A percentile compares a stretch with the other conserved stretches of the same genome.
Conservation (phyloP, 2,113 vertebrate genomes). For the Zosterops lateralis region DNA sequence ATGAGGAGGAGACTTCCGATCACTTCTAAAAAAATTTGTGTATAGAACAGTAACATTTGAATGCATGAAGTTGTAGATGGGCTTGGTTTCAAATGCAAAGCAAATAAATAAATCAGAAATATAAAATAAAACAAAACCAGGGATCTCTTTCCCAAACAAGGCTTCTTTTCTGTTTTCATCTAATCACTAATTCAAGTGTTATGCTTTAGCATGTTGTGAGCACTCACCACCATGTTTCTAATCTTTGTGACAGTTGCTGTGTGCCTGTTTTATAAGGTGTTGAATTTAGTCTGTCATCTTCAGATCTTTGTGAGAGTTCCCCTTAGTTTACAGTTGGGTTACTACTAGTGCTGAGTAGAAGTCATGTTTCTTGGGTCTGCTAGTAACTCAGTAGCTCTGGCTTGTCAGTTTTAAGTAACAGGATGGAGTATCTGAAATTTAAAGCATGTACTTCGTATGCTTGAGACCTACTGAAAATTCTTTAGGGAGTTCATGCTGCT, state of each 20-base stretch:
- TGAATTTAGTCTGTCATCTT: not conserved
- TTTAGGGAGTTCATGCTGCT: not conserved
- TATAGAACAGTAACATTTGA: not conserved
- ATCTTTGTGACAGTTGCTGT: not conserved
- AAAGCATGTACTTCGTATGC: not conserved
- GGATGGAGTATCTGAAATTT: not conserved
- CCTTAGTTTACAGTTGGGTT: accelerated
- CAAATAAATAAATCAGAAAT: not conserved
- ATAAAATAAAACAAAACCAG: not conserved
- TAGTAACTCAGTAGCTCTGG: not conserved
- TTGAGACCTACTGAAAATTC: not conserved
- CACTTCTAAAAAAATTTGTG: not conserved
- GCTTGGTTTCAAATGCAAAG: not conserved
- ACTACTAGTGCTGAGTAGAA: not conserved
- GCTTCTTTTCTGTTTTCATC: not conserved
- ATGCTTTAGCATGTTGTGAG: not conserved
- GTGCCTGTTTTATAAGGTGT: not conserved
- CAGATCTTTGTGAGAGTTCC: not conserved
- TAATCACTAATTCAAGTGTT: not conserved
- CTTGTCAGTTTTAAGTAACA: not conserved
- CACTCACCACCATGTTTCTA: not conserved
- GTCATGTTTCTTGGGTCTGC: not conserved
- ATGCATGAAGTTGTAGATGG: not conserved
- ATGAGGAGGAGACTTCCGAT: not conserved
- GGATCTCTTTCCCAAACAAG: not conserved